These are phyloP conservation scores for Pyrocephalus nanus DNA, from an alignment of 2,797 vertebrate species.

Conservation along the genomic window DNA sequence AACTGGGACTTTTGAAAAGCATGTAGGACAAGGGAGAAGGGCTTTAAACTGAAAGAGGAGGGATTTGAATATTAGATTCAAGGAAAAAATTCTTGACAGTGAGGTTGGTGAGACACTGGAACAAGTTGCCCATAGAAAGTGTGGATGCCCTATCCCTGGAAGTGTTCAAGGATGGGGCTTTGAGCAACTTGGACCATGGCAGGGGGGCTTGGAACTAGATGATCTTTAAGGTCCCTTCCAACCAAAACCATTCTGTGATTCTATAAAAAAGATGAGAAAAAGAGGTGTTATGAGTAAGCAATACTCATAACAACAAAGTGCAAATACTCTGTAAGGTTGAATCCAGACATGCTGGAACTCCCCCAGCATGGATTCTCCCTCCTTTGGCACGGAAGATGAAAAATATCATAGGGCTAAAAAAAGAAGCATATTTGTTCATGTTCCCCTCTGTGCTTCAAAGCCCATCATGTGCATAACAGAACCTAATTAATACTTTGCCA, in stretches of 20 bases:
- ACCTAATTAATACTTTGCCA: background rate
- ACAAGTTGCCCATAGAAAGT: background rate
- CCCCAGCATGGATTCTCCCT: fast-evolving
- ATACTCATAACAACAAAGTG: background rate
- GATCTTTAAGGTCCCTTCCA: background rate
- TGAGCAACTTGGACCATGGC: background rate
- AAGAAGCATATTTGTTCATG: background rate
- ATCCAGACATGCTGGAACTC: background rate
- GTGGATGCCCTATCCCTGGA: background rate
- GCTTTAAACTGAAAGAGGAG: background rate
- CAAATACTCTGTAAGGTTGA: background rate
- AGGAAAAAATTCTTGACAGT: background rate
- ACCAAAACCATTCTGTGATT: background rate
- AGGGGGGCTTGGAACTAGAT: background rate
- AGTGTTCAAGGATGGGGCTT: background rate
- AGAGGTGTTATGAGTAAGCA: background rate
- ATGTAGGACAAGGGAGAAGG: background rate
- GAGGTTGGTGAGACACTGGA: background rate
- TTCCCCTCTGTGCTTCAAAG: background rate
- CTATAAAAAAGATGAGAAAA: background rate
- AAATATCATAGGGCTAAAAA: background rate
- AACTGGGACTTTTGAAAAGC: background rate
- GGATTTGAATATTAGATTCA: background rate
- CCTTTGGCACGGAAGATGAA: background rate
- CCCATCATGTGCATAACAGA: background rate